phyloP scores from a whole-genome alignment of 2,113 vertebrate species.

The Phalacrocorax brasilianus region DNA sequence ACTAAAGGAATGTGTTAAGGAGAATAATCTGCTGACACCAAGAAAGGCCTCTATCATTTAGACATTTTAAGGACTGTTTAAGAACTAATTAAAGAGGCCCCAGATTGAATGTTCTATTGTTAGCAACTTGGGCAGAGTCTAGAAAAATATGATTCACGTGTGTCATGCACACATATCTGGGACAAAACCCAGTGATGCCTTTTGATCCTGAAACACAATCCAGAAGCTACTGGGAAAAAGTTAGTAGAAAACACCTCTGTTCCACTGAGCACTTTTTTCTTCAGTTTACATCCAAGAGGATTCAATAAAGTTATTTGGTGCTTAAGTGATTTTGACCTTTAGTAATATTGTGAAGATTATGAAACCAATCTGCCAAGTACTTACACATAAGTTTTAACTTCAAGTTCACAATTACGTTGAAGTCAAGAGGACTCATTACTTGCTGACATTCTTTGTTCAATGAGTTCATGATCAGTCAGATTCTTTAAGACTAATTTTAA shows the following conservation, averaged over 20 bases:
- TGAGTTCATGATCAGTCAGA: not conserved
- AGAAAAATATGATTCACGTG: not conserved
- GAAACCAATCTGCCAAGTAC: not conserved
- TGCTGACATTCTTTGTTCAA: not conserved
- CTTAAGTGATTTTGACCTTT: not conserved
- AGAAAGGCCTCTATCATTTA: not conserved
- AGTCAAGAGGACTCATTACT: not conserved
- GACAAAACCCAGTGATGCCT: not conserved
- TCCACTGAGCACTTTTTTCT: not conserved
- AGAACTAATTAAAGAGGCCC: not conserved
- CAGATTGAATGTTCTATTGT: not conserved
- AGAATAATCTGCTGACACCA: not conserved
- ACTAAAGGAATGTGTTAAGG: not conserved
- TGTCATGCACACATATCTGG: not conserved
- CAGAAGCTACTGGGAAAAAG: not conserved
- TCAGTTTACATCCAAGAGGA: not conserved
- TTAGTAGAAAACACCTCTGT: not conserved
- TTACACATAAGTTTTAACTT: not conserved
- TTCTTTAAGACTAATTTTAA: not conserved
- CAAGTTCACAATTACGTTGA: not conserved
- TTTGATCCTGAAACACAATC: not conserved
- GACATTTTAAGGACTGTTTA: not conserved
- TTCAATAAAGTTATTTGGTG: not conserved
- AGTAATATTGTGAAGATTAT: not conserved
- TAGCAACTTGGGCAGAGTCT: not conserved